phyloP scores from a whole-genome alignment of 2,113 vertebrate genomes.

The Aphelocoma coerulescens region DNA sequence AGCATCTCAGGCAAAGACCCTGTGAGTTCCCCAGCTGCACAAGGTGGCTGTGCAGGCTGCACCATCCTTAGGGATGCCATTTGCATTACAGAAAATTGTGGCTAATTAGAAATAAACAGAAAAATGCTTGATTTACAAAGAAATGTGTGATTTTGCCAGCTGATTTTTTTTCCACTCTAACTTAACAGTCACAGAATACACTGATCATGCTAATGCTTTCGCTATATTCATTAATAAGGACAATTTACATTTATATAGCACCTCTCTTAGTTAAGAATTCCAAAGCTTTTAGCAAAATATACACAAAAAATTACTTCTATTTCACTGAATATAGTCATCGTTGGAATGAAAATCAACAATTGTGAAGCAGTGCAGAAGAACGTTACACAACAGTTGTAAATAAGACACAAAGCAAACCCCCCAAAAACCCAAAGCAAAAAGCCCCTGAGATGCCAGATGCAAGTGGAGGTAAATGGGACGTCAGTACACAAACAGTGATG shows the following conservation, averaged over 20 bases:
- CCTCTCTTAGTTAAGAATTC: constrained; percentile 41
- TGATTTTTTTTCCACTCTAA: constrained; percentile 21
- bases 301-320: constrained; percentile 59
- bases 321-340: constrained; percentile 49
- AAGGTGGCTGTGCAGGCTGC: constrained; percentile 34
- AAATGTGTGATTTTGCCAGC: constrained; percentile 47
- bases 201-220: constrained; percentile 42
- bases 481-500: background rate
- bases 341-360: constrained; percentile 30
- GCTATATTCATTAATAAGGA: constrained; percentile 49
- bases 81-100: constrained; percentile 50
- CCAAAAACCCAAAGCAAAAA: background rate
- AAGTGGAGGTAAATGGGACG: background rate
- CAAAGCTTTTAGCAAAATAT: constrained; percentile 53
- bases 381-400: constrained; percentile 11
- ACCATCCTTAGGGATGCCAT: constrained; percentile 24
- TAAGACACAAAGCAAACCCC: background rate
- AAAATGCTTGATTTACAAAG: constrained; percentile 55
- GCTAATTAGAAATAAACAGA: constrained; percentile 59
- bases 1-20: background rate
- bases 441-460: background rate
- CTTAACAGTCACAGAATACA: constrained; percentile 47
- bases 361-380: constrained; percentile 17
- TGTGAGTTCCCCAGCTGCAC: constrained; percentile 21
- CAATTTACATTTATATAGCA: constrained; percentile 61